Evolutionary conservation across 2,113 vertebrate species (phyloP).

Genomic region (Tylochromis polylepis): DNA sequence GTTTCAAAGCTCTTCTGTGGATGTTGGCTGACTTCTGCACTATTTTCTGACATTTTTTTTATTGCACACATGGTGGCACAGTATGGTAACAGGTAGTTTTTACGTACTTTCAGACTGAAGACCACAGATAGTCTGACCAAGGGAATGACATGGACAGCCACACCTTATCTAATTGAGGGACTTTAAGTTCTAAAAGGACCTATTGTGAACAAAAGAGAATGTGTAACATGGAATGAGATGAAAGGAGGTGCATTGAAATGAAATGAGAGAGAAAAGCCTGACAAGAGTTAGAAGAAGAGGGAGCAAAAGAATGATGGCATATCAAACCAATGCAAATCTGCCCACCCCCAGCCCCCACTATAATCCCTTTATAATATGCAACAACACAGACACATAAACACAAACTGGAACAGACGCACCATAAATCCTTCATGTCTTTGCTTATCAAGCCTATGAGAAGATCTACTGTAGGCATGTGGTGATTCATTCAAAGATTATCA

Average conservation of each 20-base stretch:
- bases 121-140: background rate
- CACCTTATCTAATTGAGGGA: background rate
- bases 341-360: background rate
- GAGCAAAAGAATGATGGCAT: conserved; percentile 36
- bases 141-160: background rate
- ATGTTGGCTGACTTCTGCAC: background rate
- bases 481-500: conserved; percentile 42
- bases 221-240: background rate
- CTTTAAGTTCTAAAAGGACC: background rate
- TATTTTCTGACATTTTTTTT: accelerated
- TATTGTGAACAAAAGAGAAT: background rate
- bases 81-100: background rate
- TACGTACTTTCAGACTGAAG: background rate
- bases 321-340: conserved; percentile 58
- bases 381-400: background rate
- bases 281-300: conserved; percentile 8
- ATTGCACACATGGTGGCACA: background rate
- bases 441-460: conserved; percentile 29
- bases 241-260: conserved; percentile 26
- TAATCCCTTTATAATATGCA: conserved; percentile 38
- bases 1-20: background rate
- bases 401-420: background rate
- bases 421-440: conserved; percentile 14
- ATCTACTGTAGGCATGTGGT: conserved; percentile 11
- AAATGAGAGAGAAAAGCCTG: conserved; percentile 9